Conservation (phyloP, 2,113 vertebrate genomes). For the Eulacestoma nigropectus region DNA sequence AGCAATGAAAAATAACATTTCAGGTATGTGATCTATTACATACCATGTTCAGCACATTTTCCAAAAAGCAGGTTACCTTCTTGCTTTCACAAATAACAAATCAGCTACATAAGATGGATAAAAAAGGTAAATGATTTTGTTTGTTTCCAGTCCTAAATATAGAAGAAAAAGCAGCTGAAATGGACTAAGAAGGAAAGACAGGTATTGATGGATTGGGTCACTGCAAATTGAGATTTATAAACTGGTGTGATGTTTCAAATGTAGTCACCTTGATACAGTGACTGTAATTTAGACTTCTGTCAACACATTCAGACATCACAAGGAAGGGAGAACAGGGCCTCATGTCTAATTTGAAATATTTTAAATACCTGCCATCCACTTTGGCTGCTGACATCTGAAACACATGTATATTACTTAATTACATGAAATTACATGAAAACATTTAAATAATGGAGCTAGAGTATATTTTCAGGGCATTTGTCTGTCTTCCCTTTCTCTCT, state of each 20-base stretch:
- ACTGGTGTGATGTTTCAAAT: background rate
- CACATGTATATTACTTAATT: too few relatives aligned
- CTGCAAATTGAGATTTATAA: background rate
- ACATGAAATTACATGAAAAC: too few relatives aligned
- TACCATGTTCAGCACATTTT: background rate
- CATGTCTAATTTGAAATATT: background rate
- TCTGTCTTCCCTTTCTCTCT: background rate
- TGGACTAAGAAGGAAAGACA: background rate
- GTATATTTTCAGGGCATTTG: background rate
- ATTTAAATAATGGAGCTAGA: background rate
- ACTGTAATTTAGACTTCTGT: background rate
- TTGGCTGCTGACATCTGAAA: background rate
- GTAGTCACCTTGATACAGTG: background rate
- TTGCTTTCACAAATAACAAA: slow-evolving; percentile 26
- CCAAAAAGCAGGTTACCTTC: background rate
- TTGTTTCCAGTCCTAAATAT: background rate
- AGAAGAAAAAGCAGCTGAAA: background rate
- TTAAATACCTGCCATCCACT: background rate
- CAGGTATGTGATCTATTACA: background rate
- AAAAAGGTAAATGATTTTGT: background rate
- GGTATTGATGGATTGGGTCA: background rate
- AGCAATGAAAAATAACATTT: background rate
- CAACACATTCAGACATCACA: background rate
- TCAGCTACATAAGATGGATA: background rate
- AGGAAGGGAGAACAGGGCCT: background rate